Evolutionary conservation across 2,797 vertebrate species (phyloP), one percentile per base, ranked within the genome.

Genomic region (Stomatorhinus walkeri): DNA sequence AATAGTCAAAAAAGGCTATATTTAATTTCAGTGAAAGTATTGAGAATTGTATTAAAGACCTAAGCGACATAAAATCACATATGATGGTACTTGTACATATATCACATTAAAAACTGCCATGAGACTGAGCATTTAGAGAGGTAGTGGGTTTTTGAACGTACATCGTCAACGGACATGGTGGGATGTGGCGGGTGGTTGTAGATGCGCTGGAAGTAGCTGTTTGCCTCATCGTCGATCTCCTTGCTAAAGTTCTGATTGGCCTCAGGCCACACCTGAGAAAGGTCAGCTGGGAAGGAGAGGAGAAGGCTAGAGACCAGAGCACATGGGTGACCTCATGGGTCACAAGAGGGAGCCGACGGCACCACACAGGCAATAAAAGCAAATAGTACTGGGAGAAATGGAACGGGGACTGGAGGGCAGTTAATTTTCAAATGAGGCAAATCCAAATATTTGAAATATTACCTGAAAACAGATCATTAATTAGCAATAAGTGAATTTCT

Each of bases 221-320:
- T 99, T 90, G 98, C 98, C 94, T 99, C 98, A 59, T 99, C 98
- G 54, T 99, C 98, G 52, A 99, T 99, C 95, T 99, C 98, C 94
- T 99, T 99, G 95, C 97, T 99, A 97, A 99, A 99, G 97, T 99
- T 97, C 98, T 99, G 98, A 94, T 99, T 99, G 94, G 98, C 98
- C 94, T 99, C 98, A 56, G 98, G 98, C 98, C 98, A 99, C 91
- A 99, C 98, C 97, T 99, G 98, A 97, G 98, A 99, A 94, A 99
- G 97, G 93, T 99, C 98, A 93, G 98, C 98, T 99, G 91, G 24
- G 5, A 87, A 86, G 40, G 85, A 28, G 16, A n/a, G 10, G 91
- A n/a, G 4, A 87, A 85, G 40, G 85, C 12, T 4, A 51, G 51
- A 40, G 10, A 85, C n/a, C 10, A 46, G 16, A 79, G 22, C 19